Percentiles rank a stretch among this genome's conserved stretches.
Conservation (phyloP, 2,888 invertebrate species). For the Drosophila koepferae region DNA sequence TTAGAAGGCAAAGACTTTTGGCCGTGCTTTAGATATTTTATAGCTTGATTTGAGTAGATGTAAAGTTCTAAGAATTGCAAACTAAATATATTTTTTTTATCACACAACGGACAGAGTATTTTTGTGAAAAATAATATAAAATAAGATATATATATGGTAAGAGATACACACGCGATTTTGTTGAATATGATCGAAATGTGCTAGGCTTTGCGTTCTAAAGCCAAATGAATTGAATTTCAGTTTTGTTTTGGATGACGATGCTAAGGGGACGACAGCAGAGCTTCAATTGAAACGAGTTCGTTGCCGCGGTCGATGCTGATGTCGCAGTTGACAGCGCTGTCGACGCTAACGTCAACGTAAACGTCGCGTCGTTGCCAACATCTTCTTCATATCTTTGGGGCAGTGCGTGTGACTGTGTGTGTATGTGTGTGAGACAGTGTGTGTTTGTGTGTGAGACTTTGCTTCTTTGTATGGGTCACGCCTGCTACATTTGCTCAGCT, state of each 20-base stretch:
- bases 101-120: constrained; percentile 1
- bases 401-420: constrained; percentile 1
- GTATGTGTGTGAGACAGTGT: constrained; percentile 7
- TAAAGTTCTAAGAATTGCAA: neutral
- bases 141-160: constrained; percentile 5
- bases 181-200: constrained; percentile 50
- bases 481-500: constrained; percentile 51
- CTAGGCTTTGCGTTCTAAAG: constrained; percentile 54
- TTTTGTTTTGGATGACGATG: constrained; percentile 8
- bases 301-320: constrained; percentile 25
- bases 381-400: constrained; percentile 65
- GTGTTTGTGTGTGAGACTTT: constrained; percentile 28
- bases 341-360: neutral
- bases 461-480: constrained; percentile 32
- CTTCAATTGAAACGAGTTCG: constrained; percentile 75
- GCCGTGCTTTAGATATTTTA: too few species aligned
- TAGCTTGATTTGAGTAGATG: neutral
- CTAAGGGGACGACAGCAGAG: constrained; percentile 24
- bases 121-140: neutral
- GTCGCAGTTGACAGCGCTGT: constrained; percentile 18
- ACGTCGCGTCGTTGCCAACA: constrained; percentile 24
- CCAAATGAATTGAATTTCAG: constrained; percentile 70
- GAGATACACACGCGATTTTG: constrained; percentile 44
- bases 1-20: neutral
- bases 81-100: neutral